A percentile compares a stretch with the other conserved stretches of the same genome.
Conservation (phyloP, 2,888 invertebrate species). For the Eristalinus aeneus region DNA sequence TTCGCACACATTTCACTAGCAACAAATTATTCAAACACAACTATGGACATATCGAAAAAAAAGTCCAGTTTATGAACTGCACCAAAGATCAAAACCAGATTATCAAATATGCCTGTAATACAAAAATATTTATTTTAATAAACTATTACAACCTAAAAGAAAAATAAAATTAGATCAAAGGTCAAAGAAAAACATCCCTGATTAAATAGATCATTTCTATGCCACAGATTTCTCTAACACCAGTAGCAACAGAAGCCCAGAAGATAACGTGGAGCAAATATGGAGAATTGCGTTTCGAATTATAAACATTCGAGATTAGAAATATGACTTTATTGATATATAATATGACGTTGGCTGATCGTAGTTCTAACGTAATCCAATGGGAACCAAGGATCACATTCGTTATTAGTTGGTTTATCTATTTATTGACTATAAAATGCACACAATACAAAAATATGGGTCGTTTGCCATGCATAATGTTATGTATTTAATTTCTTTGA, state of each 20-base stretch:
- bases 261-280: slow-evolving; percentile 49
- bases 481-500: not conserved
- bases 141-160: slow-evolving; percentile 20
- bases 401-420: slow-evolving; percentile 34
- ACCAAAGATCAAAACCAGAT: slow-evolving; percentile 1
- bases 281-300: slow-evolving; percentile 51
- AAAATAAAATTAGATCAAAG: slow-evolving; percentile 24
- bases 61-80: not conserved
- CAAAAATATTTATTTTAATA: slow-evolving; percentile 16
- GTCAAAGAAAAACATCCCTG: slow-evolving; percentile 53
- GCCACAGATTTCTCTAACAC: slow-evolving; percentile 50
- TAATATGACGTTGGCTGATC: slow-evolving; percentile 23
- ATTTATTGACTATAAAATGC: slow-evolving; percentile 30
- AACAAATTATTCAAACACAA: not conserved
- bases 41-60: not conserved
- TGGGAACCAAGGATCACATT: slow-evolving; percentile 44
- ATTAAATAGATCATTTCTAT: slow-evolving; percentile 57
- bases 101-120: not conserved
- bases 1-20: not conserved
- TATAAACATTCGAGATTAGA: slow-evolving; percentile 49
- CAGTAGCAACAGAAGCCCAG: slow-evolving; percentile 55
- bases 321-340: slow-evolving; percentile 57
- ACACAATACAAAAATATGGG: not conserved
- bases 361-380: slow-evolving; percentile 36
- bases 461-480: not conserved